Base-by-base conservation (phyloP, 2,888 invertebrate genomes). In the Stenoptilia bipunctidactyla region DNA sequence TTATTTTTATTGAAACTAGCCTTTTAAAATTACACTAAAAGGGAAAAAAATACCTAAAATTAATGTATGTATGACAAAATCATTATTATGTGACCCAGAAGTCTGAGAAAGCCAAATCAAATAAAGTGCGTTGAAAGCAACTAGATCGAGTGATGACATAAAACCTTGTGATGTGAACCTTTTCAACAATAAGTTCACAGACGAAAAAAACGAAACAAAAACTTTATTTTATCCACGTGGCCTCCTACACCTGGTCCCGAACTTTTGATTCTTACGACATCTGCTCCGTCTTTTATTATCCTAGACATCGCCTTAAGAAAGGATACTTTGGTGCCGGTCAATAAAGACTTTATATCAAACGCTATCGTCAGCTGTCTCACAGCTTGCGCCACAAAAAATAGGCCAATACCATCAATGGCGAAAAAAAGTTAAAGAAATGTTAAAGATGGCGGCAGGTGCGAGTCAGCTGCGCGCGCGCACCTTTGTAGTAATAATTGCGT, bases 361-460 rank as follows among this genome's bases (percentile, higher is more conserved):
- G 55, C 63, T 63, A 61, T 61, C 65, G 73, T 75, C 82, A 80
- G 79, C 77, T 80, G 80, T 62, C 62, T 20, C 47, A 58, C 82
- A 80, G 77, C 82, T 82, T 82, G 82, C 75, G 68, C 69, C 70
- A 68, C 79, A 80, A 82, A 82, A 82, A 83, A 83, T 82, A 82
- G 82, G 80, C 82, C 79, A 83, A 79, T 79, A 80, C 77, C 79
- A 68, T 63, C 68, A 66, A 71, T 70, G 71, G 76, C 75, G 64
- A 77, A 77, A 79, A 70, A 79, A 75, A 68, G 61, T 61, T 59
- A 65, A 67, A 79, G 75, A 76, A 80, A 79, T 69, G 68, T 66
- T 74, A 73, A 80, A 77, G 77, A 76, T 71, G 72, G 68, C 82
- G 72, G 68, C 82, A 80, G 82, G 79, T 80, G 82, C 61, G 56